Conservation (phyloP, 1,140 invertebrate species). For the Magallana gigas region DNA sequence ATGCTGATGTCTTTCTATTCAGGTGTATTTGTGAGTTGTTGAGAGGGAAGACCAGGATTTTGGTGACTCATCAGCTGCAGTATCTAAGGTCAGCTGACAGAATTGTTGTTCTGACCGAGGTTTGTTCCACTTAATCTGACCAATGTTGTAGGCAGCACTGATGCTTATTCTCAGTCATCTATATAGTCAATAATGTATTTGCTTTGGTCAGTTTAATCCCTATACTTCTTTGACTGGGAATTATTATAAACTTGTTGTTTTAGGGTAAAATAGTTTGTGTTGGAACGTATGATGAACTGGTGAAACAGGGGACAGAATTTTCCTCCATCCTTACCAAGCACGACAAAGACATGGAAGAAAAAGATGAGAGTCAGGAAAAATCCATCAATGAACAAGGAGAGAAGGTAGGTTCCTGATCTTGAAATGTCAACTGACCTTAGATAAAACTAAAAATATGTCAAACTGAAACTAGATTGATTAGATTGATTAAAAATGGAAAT, state of each 20-base stretch:
- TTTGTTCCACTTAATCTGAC: conserved; percentile 23
- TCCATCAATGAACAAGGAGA: not conserved
- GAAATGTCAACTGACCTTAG: no score
- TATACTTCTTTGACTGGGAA: no score
- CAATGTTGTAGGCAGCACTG: not conserved
- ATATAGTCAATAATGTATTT: no score
- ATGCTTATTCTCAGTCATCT: no score
- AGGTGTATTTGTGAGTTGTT: conserved; percentile 83
- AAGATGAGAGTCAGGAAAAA: not conserved
- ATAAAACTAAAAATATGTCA: no score
- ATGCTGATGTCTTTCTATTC: conserved; percentile 30
- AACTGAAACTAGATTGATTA: no score
- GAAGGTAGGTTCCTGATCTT: not conserved
- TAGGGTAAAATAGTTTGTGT: conserved; percentile 59
- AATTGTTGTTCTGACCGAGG: conserved; percentile 87
- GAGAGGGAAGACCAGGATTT: conserved; percentile 85
- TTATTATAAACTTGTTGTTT: not conserved
- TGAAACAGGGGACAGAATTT: conserved; percentile 39
- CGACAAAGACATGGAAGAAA: conserved; percentile 27
- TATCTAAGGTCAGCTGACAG: conserved; percentile 87
- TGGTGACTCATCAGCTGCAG: conserved; percentile 92
- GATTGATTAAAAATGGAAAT: not conserved
- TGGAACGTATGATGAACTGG: conserved; percentile 62
- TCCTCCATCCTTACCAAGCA: not conserved
- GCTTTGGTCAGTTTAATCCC: no score